Evolutionary conservation across 2,797 vertebrate species (phyloP), one percentile per base, ranked within the genome.

Genomic region (Todus mexicanus): DNA sequence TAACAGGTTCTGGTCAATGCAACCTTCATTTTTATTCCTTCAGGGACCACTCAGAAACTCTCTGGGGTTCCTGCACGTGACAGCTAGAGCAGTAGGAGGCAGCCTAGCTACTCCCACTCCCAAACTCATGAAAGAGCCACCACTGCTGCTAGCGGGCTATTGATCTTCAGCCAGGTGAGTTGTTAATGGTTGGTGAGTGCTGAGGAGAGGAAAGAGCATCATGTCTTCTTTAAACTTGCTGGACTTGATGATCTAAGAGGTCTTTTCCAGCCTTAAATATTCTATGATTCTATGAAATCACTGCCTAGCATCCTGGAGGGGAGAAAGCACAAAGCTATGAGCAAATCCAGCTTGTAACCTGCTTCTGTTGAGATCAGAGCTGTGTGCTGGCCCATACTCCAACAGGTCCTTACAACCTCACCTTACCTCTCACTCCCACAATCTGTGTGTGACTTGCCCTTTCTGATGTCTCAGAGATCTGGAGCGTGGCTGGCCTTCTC

Each of bases 361-460:
- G 16, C 25, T n/a, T 69, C 45, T 64, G 16, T 7, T 60, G 42
- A 25, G 27, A 45, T 35, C 51, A 56, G 37, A 87, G 20, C 64
- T 57, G 31, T 0, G 0, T 69, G 19, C 12, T 19, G 51, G 20
- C 10, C 42, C 1, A 0, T 72, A 38, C 8, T 40, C 8, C 25
- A 53, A 35, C 33, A 35, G 13, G 4, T 76, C 74, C 17, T 74
- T 64, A 48, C 38, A 80, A 53, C 11, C 5, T 8, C 14, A 66
- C 16, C 25, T 61, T 31, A 48, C 38, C 43, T 59, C 83, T 37
- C 31, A 11, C 43, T n/a, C 13, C 37, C 0, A 0, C 33, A 48
- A 42, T 45, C 17, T 14, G 3, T 48, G 15, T 59, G 20, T 20
- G 22, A 13, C n/a, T 68, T 50, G 31, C 45, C 15, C 29, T 45